phyloP scores from a whole-genome alignment of 2,888 invertebrate species.

The Cataglyphis altisquamis region DNA sequence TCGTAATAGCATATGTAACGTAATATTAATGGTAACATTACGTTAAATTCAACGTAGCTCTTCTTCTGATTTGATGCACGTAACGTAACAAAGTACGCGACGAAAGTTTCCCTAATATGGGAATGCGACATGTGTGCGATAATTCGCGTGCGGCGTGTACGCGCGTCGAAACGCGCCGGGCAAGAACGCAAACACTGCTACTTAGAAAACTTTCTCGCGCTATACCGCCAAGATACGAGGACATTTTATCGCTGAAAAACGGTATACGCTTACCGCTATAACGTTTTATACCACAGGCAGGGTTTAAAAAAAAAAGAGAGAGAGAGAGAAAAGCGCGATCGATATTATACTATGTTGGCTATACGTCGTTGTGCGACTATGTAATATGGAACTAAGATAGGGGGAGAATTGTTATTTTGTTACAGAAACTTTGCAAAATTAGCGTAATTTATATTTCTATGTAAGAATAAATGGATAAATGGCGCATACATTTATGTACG shows the following conservation, averaged over 20 bases:
- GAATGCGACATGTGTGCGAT: constrained; percentile 73
- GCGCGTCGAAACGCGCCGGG: constrained; percentile 66
- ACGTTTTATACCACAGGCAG: constrained; percentile 20
- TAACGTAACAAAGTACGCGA: constrained; percentile 44
- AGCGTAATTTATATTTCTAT: constrained; percentile 7
- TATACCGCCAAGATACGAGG: constrained; percentile 56
- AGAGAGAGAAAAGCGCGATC: constrained; percentile 3
- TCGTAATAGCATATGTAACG: not conserved
- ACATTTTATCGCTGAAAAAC: constrained; percentile 61
- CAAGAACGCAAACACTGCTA: constrained; percentile 68
- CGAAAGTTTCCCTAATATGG: constrained; percentile 74
- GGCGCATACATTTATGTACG: not conserved
- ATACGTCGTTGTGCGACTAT: not conserved
- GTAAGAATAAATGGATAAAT: not conserved
- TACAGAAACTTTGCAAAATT: constrained; percentile 26
- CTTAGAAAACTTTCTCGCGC: constrained; percentile 65
- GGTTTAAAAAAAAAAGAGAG: not conserved
- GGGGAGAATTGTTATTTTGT: constrained; percentile 26
- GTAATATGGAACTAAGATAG: not conserved
- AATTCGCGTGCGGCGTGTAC: constrained; percentile 72
- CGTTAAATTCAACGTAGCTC: constrained; percentile 15
- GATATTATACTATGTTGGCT: constrained; percentile 18
- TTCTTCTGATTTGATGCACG: constrained; percentile 4
- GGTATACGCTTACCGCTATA: not conserved
- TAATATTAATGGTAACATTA: not conserved